Evolutionary conservation across 2,113 vertebrate species (phyloP).

Genomic region (Bothrops jararaca): DNA sequence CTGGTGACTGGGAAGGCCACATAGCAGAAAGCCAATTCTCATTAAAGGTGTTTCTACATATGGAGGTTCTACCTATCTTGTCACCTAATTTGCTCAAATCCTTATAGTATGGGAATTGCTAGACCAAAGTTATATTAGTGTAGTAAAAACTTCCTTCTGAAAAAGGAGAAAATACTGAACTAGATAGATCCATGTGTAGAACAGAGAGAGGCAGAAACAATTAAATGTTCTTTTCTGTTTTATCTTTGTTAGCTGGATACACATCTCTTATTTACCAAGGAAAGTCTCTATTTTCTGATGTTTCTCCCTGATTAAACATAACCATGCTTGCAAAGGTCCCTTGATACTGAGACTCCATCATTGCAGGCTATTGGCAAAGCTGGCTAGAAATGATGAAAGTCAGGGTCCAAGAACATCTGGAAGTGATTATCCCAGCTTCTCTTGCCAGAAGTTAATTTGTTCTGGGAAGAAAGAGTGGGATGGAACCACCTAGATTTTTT

Average conservation of each 20-base stretch:
- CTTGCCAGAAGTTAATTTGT: not conserved
- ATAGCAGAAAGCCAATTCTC: not conserved
- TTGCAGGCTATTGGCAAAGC: not conserved
- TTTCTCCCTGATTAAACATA: not conserved
- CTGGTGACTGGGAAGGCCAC: not conserved
- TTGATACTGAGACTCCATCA: not conserved
- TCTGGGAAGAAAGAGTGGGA: not conserved
- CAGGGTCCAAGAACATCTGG: not conserved
- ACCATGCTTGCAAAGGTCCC: not conserved
- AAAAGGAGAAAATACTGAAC: not conserved
- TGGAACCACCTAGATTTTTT: not conserved
- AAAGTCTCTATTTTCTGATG: not conserved
- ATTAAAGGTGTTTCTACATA: not conserved
- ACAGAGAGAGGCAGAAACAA: not conserved
- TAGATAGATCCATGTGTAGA: not conserved
- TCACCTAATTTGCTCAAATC: not conserved
- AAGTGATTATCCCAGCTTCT: not conserved
- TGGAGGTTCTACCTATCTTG: not conserved
- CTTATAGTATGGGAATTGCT: not conserved
- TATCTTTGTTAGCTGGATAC: not conserved
- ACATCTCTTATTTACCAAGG: not conserved
- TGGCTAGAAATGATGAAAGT: not conserved
- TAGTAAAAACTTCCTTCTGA: not conserved
- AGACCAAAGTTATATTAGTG: not conserved
- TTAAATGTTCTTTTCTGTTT: not conserved